Percentiles rank a stretch among this genome's conserved stretches.
phyloP scores from a whole-genome alignment of 1,140 invertebrate genomes.

The Helicorthomorpha holstii region DNA sequence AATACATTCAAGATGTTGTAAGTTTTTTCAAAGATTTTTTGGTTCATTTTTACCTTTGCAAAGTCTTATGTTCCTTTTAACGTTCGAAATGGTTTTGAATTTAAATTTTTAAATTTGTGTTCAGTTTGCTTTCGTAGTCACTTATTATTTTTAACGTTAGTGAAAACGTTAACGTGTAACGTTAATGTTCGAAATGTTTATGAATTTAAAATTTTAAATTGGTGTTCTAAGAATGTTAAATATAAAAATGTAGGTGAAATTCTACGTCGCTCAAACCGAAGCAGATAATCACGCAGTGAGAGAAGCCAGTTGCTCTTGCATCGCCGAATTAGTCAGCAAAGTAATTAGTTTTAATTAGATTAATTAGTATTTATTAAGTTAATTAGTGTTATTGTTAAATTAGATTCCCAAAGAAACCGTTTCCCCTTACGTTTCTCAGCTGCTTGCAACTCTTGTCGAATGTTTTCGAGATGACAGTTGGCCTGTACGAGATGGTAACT shows the following conservation, averaged over 20 bases:
- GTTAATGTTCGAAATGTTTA: too few species aligned
- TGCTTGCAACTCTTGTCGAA: conserved; percentile 29
- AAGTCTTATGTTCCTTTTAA: too few species aligned
- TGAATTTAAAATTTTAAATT: too few species aligned
- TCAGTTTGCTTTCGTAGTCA: too few species aligned
- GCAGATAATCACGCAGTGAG: conserved; percentile 39
- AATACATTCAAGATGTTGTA: conserved; percentile 31
- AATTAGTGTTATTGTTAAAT: neutral
- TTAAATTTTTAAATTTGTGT: too few species aligned
- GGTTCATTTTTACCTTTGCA: too few species aligned
- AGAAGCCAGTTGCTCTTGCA: conserved; percentile 40
- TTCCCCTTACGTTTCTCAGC: conserved; percentile 23
- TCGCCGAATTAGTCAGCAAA: conserved; percentile 36
- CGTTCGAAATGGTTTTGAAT: too few species aligned
- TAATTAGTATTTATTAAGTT: neutral
- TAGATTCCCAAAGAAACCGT: conserved; percentile 27
- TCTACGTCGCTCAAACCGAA: conserved; percentile 31
- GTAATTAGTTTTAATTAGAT: conserved; percentile 13
- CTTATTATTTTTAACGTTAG: too few species aligned
- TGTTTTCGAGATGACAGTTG: conserved; percentile 40
- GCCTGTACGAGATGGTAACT: conserved; percentile 37
- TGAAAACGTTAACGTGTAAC: too few species aligned
- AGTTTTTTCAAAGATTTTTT: conserved; percentile 6
- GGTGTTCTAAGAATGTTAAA: neutral
- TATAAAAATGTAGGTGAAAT: conserved; percentile 24